phyloP scores from a whole-genome alignment of 2,888 invertebrate genomes.

The Drosophila recens region DNA sequence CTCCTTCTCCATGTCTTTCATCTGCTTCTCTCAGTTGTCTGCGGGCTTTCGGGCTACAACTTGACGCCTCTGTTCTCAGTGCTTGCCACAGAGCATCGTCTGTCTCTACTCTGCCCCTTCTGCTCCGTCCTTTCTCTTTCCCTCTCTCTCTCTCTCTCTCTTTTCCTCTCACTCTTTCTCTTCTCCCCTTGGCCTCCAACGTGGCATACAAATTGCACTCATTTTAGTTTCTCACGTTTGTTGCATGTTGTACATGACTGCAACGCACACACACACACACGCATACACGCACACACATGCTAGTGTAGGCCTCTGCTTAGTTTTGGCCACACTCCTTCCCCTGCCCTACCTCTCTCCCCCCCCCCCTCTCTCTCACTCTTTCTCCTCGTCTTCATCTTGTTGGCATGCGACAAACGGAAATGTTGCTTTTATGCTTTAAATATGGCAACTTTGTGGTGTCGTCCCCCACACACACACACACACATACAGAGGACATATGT shows the following conservation, averaged over 20 bases:
- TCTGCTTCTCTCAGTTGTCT: slow-evolving; percentile 15
- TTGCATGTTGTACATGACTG: slow-evolving; percentile 78
- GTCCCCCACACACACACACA: slow-evolving; percentile 51
- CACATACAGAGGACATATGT: slow-evolving; percentile 10
- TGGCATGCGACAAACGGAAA: slow-evolving; percentile 80
- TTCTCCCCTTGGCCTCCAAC: slow-evolving; percentile 49
- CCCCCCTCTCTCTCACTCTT: not conserved
- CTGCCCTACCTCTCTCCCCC: not conserved
- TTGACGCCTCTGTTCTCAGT: not conserved
- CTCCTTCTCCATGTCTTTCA: not conserved
- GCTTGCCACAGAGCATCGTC: slow-evolving; percentile 15
- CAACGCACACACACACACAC: slow-evolving; percentile 74
- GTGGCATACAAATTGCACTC: slow-evolving; percentile 82
- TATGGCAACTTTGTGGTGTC: slow-evolving; percentile 80
- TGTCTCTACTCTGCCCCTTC: not conserved
- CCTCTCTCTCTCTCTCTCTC: not conserved
- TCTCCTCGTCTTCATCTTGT: slow-evolving; percentile 18
- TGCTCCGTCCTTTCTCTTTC: not conserved
- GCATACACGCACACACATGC: slow-evolving; percentile 35
- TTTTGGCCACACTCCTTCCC: slow-evolving; percentile 24
- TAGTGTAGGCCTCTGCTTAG: slow-evolving; percentile 55
- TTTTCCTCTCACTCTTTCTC: slow-evolving; percentile 14
- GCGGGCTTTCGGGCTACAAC: slow-evolving; percentile 16
- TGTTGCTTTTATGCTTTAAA: slow-evolving; percentile 82
- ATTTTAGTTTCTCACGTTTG: slow-evolving; percentile 82